Base-by-base conservation (phyloP, 2,797 vertebrate species). In the Clarias pachynema region DNA sequence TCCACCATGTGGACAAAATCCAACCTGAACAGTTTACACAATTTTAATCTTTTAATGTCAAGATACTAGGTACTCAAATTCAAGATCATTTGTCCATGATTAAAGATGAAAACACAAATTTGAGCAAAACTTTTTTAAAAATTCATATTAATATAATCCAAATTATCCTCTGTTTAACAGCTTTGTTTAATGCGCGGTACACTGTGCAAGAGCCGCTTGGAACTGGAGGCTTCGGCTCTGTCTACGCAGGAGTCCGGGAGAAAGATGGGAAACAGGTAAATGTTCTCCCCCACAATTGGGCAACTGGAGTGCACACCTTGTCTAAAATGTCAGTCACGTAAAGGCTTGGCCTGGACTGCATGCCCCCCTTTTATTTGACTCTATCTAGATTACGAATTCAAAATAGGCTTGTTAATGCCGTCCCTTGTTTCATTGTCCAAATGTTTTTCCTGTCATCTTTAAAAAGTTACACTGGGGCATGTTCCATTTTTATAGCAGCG, bases 111-210 rank as follows among this genome's bases (percentile, higher is more conserved):
- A 20, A 34, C 12, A 31, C 16, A 8, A 69, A 31, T 22, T 34
- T 34, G 34, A 34, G 34, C 34, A 34, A 34, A 37, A 37, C 37
- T 37, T 37, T 44, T 44, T 44, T 10, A 31, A 31, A 31, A 12
- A 44, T 72, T 69, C 18, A 37, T 0, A 44, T 44, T 22, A 22
- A 69, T 18, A 72, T 73, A 15, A 73, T n/a, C 24, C 14, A 2
- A 73, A 12, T 49, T 31, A 31, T 77, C 31, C 18, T 77, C 26
- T 77, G 53, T 77, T 77, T 4, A 29, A 57, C 73, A 77, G 73
- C 0, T 18, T 1, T 9, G 16, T 57, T 77, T 12, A 3, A 9
- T 8, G 16, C 18, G 3, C 53, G n/a, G 4, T 57, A 57, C 73
- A 57, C 15, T 4, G 6, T 31, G 26, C n/a, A 26, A 77, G 7